These are phyloP conservation scores for Acleris laterana DNA, from an alignment of 2,888 invertebrate species.

Conservation along the genomic window DNA sequence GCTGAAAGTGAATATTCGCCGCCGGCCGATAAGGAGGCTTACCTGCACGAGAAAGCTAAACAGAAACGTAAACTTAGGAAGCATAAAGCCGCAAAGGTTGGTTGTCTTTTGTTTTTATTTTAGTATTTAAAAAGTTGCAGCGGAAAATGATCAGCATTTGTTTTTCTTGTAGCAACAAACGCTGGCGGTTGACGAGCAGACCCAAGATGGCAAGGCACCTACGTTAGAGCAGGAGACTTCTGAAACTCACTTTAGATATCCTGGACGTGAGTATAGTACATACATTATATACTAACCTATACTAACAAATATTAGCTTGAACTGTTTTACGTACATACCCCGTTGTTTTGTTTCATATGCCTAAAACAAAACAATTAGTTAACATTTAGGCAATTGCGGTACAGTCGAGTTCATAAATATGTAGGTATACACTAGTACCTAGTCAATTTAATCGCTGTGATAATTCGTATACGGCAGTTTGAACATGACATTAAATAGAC, in stretches of 20 bases:
- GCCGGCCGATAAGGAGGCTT: conserved; percentile 63
- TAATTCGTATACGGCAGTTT: too few species aligned
- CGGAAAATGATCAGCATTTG: not conserved
- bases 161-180: conserved; percentile 51
- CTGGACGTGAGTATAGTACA: conserved; percentile 64
- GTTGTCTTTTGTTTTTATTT: conserved; percentile 21
- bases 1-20: conserved; percentile 57
- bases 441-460: too few species aligned
- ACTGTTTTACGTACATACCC: too few species aligned
- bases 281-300: not conserved
- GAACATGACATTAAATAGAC: too few species aligned
- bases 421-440: too few species aligned
- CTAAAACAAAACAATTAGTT: too few species aligned
- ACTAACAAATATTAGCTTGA: not conserved
- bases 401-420: too few species aligned
- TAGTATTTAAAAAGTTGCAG: too few species aligned
- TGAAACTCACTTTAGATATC: conserved; percentile 67
- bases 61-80: conserved; percentile 76
- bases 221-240: conserved; percentile 68
- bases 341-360: too few species aligned
- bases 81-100: conserved; percentile 53
- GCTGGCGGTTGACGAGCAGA: conserved; percentile 44
- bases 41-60: conserved; percentile 77
- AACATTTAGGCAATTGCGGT: too few species aligned
- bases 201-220: conserved; percentile 50